These are phyloP conservation scores for Stramonita haemastoma DNA, from an alignment of 2,888 invertebrate species.

Conservation along the genomic window DNA sequence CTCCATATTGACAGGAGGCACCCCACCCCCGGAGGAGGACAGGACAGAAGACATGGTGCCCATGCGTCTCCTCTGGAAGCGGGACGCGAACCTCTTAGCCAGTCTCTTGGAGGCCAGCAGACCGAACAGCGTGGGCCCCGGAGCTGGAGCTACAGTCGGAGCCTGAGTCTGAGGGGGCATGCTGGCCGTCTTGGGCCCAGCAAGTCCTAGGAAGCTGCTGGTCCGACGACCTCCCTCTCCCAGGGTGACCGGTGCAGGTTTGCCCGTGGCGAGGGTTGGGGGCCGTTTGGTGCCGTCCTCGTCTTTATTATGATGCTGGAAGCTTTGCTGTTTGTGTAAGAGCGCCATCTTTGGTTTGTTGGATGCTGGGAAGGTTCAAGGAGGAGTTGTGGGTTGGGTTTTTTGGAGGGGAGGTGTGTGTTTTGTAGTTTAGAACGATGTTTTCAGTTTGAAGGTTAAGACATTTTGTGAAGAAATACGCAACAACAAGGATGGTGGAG, in stretches of 20 bases:
- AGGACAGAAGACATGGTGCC: slow-evolving; percentile 30
- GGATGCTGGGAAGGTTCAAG: not conserved
- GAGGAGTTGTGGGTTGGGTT: not conserved
- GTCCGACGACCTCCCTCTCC: not conserved
- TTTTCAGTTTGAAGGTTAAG: not conserved
- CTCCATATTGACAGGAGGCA: slow-evolving; percentile 51
- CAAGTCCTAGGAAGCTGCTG: slow-evolving; percentile 17
- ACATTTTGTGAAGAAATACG: not conserved
- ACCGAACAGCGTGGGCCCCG: slow-evolving; percentile 56
- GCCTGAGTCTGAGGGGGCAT: not conserved
- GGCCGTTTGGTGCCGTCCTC: not conserved
- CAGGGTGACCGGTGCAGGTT: not conserved
- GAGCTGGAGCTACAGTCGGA: not conserved
- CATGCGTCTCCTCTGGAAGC: slow-evolving; percentile 45
- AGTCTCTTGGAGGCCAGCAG: slow-evolving; percentile 60
- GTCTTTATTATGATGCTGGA: not conserved
- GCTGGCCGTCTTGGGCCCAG: slow-evolving; percentile 17
- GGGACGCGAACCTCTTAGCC: slow-evolving; percentile 58
- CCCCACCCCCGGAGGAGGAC: slow-evolving; percentile 36
- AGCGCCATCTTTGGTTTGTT: not conserved
- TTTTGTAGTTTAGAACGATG: not conserved
- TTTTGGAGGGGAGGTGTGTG: not conserved
- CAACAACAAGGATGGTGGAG: not conserved
- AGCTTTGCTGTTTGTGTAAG: not conserved
- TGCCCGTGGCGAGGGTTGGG: not conserved